phyloP scores from a whole-genome alignment of 1,140 invertebrate species.

The Psilanteris sp. region DNA sequence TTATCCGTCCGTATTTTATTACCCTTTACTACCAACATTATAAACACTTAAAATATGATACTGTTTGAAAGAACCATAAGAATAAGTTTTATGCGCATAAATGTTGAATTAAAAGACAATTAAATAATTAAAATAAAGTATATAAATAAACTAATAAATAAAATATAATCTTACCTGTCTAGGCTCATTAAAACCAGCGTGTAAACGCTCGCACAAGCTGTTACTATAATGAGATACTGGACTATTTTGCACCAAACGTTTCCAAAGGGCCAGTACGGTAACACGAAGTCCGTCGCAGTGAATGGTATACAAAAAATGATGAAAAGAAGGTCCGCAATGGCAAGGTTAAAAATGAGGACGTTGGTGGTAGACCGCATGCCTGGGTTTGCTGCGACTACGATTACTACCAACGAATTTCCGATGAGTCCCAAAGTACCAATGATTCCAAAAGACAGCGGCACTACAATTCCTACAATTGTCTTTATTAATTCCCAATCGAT shows the following conservation, averaged over 20 bases:
- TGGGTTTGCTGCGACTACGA: constrained; percentile 91
- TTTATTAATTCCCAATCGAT: constrained; percentile 78
- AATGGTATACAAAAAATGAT: constrained; percentile 97
- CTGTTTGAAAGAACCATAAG: no score
- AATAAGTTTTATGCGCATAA: no score
- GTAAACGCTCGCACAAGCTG: constrained; percentile 95
- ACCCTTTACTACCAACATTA: no score
- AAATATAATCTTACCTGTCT: constrained; percentile 85
- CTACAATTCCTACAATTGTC: constrained; percentile 85
- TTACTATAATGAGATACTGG: constrained; percentile 91
- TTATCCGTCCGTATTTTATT: no score
- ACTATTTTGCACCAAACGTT: constrained; percentile 94
- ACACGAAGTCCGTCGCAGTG: constrained; percentile 92
- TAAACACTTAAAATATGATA: no score
- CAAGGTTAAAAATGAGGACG: constrained; percentile 92
- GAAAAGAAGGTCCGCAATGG: constrained; percentile 94
- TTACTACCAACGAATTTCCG: constrained; percentile 93
- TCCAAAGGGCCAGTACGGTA: constrained; percentile 94
- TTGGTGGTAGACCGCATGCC: constrained; percentile 97
- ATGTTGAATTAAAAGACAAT: no score
- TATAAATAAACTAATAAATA: no score
- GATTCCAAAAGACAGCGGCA: constrained; percentile 92
- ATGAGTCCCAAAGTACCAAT: constrained; percentile 93
- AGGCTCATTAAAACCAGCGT: constrained; percentile 97
- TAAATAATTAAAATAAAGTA: no score